Base-by-base conservation (phyloP, 2,797 vertebrate species). In the Poecilia velifera region DNA sequence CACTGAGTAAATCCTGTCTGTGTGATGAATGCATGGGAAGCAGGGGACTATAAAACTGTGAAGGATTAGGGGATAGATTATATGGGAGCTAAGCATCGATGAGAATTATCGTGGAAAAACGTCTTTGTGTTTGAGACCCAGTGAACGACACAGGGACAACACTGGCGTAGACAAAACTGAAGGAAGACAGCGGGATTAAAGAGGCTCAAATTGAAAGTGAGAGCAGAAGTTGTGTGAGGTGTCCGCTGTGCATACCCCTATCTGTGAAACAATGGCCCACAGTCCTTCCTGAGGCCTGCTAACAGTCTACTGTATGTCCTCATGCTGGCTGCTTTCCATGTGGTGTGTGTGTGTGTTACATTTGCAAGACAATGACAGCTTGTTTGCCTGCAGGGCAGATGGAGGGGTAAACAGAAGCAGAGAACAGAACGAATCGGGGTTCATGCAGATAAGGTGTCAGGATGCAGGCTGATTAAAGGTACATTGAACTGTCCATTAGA, bases 231-330 rank as follows among this genome's bases (percentile, higher is more conserved):
- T 45, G 46, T 77, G 53, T 80, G 62, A 74, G 81, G 55, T 73
- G 72, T 83, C 55, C 72, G 57, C 71, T 83, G 82, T 83, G 66
- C 43, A 70, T 43, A 70, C 77, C 79, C 75, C 73, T 70, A 64
- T 75, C 80, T 47, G 51, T 82, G 31, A 92, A 90, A 95, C 93
- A 95, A 93, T 88, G 87, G 82, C 78, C 89, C 70, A 91, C 92
- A 94, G 92, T 93, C 89, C 84, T 84, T 75, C 80, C 82, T 49
- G 36, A 80, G 85, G 83, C 86, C 81, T 82, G 77, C 80, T 86
- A 81, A 87, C 83, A 78, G 76, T 76, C 74, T 83, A 85, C 86
- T 90, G 88, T 89, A 89, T 85, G 82, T 87, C 78, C 82, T 83
- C 83, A 78, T 59, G 62, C 76, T 90, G 89, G 91, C 87, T 74